A percentile compares a stretch with the other conserved stretches of the same genome.
Conservation (phyloP, 2,797 vertebrate genomes). For the Lepidocolaptes lacrymiger region DNA sequence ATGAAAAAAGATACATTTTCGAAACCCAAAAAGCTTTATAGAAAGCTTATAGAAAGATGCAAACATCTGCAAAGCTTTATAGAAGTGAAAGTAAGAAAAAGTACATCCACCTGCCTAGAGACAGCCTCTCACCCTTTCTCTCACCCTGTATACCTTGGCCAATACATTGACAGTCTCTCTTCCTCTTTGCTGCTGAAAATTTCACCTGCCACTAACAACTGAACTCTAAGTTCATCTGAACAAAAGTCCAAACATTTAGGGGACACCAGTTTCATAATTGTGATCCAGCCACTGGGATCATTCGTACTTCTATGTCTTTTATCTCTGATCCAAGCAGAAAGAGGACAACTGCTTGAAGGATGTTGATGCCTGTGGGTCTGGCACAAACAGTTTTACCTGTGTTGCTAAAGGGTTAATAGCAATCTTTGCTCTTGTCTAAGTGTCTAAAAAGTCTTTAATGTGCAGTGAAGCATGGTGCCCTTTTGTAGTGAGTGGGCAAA, state of each 20-base stretch:
- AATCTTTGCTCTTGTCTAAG: neutral
- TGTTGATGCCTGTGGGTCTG: neutral
- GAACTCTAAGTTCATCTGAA: neutral
- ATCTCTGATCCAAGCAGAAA: neutral
- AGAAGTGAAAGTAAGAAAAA: neutral
- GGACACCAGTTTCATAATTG: neutral
- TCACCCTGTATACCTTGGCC: neutral
- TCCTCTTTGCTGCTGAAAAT: neutral
- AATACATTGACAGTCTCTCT: neutral
- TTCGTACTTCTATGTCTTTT: fast-evolving
- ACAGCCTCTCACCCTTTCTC: neutral
- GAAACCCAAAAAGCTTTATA: neutral
- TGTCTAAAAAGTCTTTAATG: neutral
- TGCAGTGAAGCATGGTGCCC: fast-evolving
- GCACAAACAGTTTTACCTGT: neutral
- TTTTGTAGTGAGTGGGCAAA: neutral
- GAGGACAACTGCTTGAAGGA: neutral
- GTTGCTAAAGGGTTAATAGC: neutral
- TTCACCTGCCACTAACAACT: neutral
- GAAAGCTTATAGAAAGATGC: too few relatives aligned
- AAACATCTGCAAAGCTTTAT: neutral
- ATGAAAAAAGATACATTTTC: neutral
- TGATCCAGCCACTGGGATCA: neutral
- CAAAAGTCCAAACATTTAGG: neutral
- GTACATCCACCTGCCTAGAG: neutral